phyloP scores from a whole-genome alignment of 2,113 vertebrate genomes.

The Miniopterus natalensis region DNA sequence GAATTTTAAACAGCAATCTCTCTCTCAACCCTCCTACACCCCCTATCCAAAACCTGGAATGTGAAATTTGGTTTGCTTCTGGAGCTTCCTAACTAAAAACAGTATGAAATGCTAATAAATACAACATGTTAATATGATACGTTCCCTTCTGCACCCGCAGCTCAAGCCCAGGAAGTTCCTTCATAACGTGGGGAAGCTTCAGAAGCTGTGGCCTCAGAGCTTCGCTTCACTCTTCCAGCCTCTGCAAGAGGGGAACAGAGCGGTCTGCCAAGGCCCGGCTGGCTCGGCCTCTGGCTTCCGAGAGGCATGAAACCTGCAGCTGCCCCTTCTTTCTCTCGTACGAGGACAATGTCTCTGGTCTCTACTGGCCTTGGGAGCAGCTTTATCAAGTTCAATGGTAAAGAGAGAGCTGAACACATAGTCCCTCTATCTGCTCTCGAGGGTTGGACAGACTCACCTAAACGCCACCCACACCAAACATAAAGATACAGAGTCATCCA shows the following conservation, averaged over 20 bases:
- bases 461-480: background rate
- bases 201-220: background rate
- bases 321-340: background rate
- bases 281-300: background rate
- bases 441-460: background rate
- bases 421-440: background rate
- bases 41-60: background rate
- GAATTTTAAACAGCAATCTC: background rate
- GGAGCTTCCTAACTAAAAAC: slow-evolving; percentile 10
- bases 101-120: background rate
- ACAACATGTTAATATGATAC: background rate
- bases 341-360: background rate
- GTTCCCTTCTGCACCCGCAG: background rate
- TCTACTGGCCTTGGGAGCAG: background rate
- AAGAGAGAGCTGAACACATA: background rate
- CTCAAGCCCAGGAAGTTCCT: background rate
- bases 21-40: background rate
- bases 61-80: background rate
- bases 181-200: background rate
- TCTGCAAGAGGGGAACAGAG: background rate
- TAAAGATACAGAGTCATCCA: background rate
- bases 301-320: background rate
- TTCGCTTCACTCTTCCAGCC: background rate
- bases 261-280: background rate
- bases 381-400: background rate